Percentiles rank a stretch among this genome's conserved stretches.
Evolutionary conservation across 2,888 invertebrate genomes (phyloP).

Genomic region (Octodonta nipae): DNA sequence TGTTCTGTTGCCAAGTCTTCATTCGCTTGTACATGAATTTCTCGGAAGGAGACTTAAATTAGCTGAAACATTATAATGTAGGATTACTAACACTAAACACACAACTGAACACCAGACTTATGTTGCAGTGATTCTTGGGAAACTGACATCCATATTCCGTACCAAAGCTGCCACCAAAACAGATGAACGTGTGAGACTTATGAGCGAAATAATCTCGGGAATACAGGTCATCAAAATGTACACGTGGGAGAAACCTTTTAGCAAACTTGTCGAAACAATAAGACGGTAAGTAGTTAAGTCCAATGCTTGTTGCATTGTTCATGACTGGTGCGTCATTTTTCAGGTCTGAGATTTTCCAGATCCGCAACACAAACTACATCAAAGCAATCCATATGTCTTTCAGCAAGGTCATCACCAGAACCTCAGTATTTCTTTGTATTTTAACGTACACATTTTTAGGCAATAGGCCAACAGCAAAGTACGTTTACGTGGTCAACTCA

Average conservation of each 20-base stretch:
- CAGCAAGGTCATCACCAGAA: slow-evolving; percentile 73
- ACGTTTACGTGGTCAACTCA: slow-evolving; percentile 74
- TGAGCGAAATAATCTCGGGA: slow-evolving; percentile 56
- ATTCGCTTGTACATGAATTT: too few species aligned
- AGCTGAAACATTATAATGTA: too few species aligned
- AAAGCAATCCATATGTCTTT: slow-evolving; percentile 62
- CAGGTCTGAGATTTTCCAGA: slow-evolving; percentile 55
- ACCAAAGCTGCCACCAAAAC: slow-evolving; percentile 35
- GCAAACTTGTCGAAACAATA: slow-evolving; percentile 36
- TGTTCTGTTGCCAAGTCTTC: too few species aligned
- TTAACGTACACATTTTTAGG: slow-evolving; percentile 58
- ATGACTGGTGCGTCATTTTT: too few species aligned
- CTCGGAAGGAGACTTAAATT: too few species aligned
- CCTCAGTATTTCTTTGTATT: slow-evolving; percentile 71
- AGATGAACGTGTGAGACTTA: slow-evolving; percentile 51
- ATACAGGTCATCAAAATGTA: slow-evolving; percentile 64
- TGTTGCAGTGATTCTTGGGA: slow-evolving; percentile 24
- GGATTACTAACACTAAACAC: too few species aligned
- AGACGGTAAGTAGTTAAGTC: slow-evolving; percentile 22
- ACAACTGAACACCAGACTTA: too few species aligned
- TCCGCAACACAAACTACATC: slow-evolving; percentile 57
- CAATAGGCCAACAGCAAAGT: slow-evolving; percentile 59
- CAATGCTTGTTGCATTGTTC: too few species aligned
- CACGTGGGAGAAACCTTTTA: slow-evolving; percentile 56
- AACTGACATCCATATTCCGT: slow-evolving; percentile 28